Percentiles rank a stretch among this genome's conserved stretches.
Evolutionary conservation across 1,140 invertebrate species (phyloP).

Genomic region (Aphaenogaster ashmeadi): DNA sequence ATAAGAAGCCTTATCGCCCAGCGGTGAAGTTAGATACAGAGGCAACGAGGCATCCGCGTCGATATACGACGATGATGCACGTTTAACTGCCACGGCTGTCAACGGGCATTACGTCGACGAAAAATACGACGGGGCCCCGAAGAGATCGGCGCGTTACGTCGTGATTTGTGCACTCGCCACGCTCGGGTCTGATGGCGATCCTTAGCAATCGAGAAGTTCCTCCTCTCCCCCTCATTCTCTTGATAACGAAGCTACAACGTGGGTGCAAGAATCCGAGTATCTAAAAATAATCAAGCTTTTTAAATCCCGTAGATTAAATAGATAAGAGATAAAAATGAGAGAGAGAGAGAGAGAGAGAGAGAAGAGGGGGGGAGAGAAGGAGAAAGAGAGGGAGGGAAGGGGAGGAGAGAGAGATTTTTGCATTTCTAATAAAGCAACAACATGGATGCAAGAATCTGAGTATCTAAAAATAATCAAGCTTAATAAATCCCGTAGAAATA

Average conservation of each 20-base stretch:
- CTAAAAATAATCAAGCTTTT: background rate
- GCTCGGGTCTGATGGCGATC: background rate
- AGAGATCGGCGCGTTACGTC: constrained; percentile 12
- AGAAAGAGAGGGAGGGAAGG: no score
- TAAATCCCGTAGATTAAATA: background rate
- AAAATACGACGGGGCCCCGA: background rate
- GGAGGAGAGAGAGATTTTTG: no score
- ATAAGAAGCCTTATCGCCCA: constrained; percentile 72
- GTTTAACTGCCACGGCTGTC: constrained; percentile 69
- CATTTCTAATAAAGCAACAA: background rate
- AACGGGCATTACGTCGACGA: constrained; percentile 56
- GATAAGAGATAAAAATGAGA: background rate
- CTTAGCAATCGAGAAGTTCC: background rate
- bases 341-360: background rate
- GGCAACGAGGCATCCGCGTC: constrained; percentile 72
- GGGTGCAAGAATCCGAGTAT: background rate
- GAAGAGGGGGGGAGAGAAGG: no score
- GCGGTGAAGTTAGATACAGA: constrained; percentile 76
- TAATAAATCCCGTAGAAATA: background rate
- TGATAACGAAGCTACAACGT: background rate
- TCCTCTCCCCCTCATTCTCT: background rate
- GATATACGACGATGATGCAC: constrained; percentile 70
- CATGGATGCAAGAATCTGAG: background rate
- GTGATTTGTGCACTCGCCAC: constrained; percentile 22
- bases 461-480: background rate